Conservation (phyloP, 1,140 invertebrate species). For the Mactra quadrangularis region DNA sequence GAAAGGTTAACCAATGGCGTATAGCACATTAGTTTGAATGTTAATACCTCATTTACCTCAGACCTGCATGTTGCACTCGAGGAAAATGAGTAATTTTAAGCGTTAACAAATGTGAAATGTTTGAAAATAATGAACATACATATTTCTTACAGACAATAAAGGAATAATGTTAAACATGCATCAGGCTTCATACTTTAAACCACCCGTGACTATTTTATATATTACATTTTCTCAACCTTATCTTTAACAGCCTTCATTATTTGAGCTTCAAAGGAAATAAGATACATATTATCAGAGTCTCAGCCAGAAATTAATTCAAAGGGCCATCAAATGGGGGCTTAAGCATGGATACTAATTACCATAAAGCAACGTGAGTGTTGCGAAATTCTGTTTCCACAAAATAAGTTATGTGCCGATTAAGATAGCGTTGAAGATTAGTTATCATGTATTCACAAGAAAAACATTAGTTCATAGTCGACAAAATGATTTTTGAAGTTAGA, state of each 20-base stretch:
- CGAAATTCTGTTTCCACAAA: conserved; percentile 41
- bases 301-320: conserved; percentile 54
- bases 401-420: conserved; percentile 36
- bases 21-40: too few species aligned
- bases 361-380: conserved; percentile 47
- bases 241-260: conserved; percentile 44
- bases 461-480: too few species aligned
- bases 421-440: conserved; percentile 38
- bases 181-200: neutral
- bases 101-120: too few species aligned
- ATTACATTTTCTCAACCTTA: conserved; percentile 37
- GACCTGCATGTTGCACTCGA: too few species aligned
- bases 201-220: conserved; percentile 40
- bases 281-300: conserved; percentile 43
- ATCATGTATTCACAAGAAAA: neutral
- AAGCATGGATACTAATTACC: conserved; percentile 43
- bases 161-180: too few species aligned
- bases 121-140: too few species aligned
- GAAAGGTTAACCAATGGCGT: too few species aligned
- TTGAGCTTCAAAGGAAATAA: conserved; percentile 55
- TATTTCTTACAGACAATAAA: too few species aligned
- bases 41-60: too few species aligned
- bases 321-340: conserved; percentile 36
- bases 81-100: too few species aligned
- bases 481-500: too few species aligned